Base-by-base conservation (phyloP, 64 coral and sea anemone genomes). In the Stichodactyla helianthus region DNA sequence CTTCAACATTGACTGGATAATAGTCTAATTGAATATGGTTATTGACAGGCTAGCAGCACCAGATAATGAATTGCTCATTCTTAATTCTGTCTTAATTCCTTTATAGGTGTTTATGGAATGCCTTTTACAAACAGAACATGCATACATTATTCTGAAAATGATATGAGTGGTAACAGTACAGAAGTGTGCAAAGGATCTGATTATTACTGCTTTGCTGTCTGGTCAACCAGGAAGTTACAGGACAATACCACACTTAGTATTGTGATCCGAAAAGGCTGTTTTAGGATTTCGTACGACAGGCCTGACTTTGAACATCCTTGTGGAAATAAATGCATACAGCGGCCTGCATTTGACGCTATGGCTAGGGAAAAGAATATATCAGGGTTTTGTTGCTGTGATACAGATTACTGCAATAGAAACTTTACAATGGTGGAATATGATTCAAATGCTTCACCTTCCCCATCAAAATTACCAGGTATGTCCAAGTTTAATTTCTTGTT, bases 311-410 rank as follows among this genome's bases (percentile, higher is more conserved):
- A 80, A 53, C 83, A 84, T 31, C 83, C 83, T 26, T 86, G 89
- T 82, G 22, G 54, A 53, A 54, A 89, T 18, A 81, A 96, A 11
- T 96, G 94, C 52, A 85, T 96, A 53, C 91, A 96, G 61, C 83
- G 87, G 16, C 85, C 79, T 10, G 7, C 85, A 15, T 71, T 83
- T 90, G 81, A 85, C 80, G 57, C 51, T 12, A 89, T 93, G 90
- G 83, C 54, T 16, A 80, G 59, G 50, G 54, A 23, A 2, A 8
- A 67, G 18, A 90, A 95, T 71, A 74, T 92, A 8, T 92, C 94
- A 35, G 94, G 94, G 0, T 93, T 87, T 51, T 95, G 94, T 63
- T 95, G 94, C 70, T 95, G 94, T 77, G 87, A 79, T 7, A 44
- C 14, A 23, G 65, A 89, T 77, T 83, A 88, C 82, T 95, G 94